A percentile compares a stretch with the other conserved stretches of the same genome.
Evolutionary conservation across 2,888 invertebrate species (phyloP).

Genomic region (Harpalus rufipes): DNA sequence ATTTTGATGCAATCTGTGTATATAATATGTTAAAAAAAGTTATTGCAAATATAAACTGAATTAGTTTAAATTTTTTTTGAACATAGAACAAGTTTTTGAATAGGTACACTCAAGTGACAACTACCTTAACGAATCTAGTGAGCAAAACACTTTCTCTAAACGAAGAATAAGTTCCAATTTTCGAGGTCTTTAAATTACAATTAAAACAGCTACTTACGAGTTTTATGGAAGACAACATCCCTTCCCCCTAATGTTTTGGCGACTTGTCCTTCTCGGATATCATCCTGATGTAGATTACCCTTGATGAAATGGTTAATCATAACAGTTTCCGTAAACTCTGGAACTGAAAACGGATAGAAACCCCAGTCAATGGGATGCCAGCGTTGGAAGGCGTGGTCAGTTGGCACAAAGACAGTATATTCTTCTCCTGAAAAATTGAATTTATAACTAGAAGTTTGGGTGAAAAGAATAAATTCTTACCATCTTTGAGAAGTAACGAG

Average conservation of each 20-base stretch:
- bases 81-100: no score
- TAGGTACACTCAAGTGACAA: no score
- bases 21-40: no score
- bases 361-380: constrained; percentile 86
- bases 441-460: not conserved
- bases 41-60: no score
- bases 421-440: constrained; percentile 76
- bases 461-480: constrained; percentile 72
- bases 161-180: not conserved
- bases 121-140: no score
- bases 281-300: constrained; percentile 80
- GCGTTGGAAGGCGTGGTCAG: constrained; percentile 83
- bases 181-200: constrained; percentile 54
- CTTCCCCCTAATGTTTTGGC: constrained; percentile 81
- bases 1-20: no score
- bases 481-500: constrained; percentile 79
- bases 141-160: no score
- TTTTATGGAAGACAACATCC: constrained; percentile 80
- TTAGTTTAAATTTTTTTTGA: no score
- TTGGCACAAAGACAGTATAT: constrained; percentile 83
- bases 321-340: constrained; percentile 82
- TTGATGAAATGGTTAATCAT: constrained; percentile 82
- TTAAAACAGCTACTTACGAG: constrained; percentile 77
- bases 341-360: constrained; percentile 84
- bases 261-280: constrained; percentile 79